Evolutionary conservation across 2,888 invertebrate genomes (phyloP).

Genomic region (Drosophila borealis): DNA sequence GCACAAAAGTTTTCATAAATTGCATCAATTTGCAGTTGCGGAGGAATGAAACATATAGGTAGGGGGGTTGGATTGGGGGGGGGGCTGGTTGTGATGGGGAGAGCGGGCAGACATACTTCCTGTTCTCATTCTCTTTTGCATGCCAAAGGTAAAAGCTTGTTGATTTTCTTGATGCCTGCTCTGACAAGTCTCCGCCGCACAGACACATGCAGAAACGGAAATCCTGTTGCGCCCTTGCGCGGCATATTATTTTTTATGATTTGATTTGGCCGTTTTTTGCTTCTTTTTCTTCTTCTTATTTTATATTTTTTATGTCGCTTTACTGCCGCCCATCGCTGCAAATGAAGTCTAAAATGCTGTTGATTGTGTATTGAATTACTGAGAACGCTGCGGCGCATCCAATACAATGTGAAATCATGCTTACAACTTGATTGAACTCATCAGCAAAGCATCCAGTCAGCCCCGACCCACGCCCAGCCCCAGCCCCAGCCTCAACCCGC

Average conservation of each 20-base stretch:
- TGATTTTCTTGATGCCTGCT: slow-evolving; percentile 52
- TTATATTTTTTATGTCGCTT: slow-evolving; percentile 23
- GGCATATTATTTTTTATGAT: slow-evolving; percentile 76
- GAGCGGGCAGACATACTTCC: slow-evolving; percentile 7
- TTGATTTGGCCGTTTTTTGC: slow-evolving; percentile 61
- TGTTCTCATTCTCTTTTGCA: slow-evolving; percentile 42
- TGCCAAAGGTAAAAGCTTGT: slow-evolving; percentile 63
- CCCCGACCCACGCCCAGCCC: not conserved
- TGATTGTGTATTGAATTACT: slow-evolving; percentile 77
- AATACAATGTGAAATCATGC: slow-evolving; percentile 75
- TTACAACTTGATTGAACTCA: slow-evolving; percentile 78
- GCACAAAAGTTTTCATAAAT: slow-evolving; percentile 80
- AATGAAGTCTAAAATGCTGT: slow-evolving; percentile 76
- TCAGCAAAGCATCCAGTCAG: slow-evolving; percentile 41
- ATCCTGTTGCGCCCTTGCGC: slow-evolving; percentile 71
- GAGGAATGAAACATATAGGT: not conserved
- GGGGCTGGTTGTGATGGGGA: too few relatives aligned
- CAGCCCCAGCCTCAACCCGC: slow-evolving; percentile 19
- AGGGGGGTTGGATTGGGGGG: not conserved
- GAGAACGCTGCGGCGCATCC: slow-evolving; percentile 54
- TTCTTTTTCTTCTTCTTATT: not conserved
- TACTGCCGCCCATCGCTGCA: slow-evolving; percentile 39
- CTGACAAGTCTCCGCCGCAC: slow-evolving; percentile 14
- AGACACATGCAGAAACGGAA: slow-evolving; percentile 52
- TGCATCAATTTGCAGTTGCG: slow-evolving; percentile 73